phyloP scores from a whole-genome alignment of 2,888 invertebrate genomes.

The Cynaeus angustus region DNA sequence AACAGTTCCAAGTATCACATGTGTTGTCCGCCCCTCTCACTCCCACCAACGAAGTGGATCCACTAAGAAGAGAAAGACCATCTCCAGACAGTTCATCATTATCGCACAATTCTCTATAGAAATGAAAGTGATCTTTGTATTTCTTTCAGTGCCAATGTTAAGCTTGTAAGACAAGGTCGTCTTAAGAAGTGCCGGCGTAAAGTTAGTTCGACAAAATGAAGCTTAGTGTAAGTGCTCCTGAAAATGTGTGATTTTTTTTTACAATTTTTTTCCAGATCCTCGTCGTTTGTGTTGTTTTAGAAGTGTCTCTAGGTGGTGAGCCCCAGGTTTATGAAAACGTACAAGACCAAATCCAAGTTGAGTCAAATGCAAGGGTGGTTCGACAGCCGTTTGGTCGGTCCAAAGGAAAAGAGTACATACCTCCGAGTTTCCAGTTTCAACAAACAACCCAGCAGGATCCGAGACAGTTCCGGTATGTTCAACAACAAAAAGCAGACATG shows the following conservation, averaged over 20 bases:
- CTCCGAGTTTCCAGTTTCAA: constrained; percentile 61
- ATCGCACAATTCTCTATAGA: constrained; percentile 61
- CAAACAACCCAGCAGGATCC: constrained; percentile 64
- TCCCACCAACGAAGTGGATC: constrained; percentile 20
- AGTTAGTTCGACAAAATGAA: constrained; percentile 1
- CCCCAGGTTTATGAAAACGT: constrained; percentile 60
- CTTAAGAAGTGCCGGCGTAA: constrained; percentile 19
- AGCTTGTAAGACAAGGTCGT: constrained; percentile 62
- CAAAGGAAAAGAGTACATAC: constrained; percentile 43
- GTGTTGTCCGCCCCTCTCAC: constrained; percentile 54
- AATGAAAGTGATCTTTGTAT: constrained; percentile 66
- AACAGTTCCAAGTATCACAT: constrained; percentile 44
- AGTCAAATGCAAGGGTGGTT: constrained; percentile 47
- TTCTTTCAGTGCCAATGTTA: constrained; percentile 68
- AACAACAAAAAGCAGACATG: constrained; percentile 64
- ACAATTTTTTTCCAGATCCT: constrained; percentile 32
- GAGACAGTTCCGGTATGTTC: constrained; percentile 62
- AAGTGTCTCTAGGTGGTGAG: constrained; percentile 35
- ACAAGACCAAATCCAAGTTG: constrained; percentile 51
- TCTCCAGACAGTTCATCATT: constrained; percentile 54
- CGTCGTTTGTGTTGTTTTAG: constrained; percentile 18
- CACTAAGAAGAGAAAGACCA: constrained; percentile 51
- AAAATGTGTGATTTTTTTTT: neutral
- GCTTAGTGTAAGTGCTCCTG: constrained; percentile 3
- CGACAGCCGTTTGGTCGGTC: constrained; percentile 49